phyloP scores from a whole-genome alignment of 2,888 invertebrate genomes.

The Chymomyza procnemis region DNA sequence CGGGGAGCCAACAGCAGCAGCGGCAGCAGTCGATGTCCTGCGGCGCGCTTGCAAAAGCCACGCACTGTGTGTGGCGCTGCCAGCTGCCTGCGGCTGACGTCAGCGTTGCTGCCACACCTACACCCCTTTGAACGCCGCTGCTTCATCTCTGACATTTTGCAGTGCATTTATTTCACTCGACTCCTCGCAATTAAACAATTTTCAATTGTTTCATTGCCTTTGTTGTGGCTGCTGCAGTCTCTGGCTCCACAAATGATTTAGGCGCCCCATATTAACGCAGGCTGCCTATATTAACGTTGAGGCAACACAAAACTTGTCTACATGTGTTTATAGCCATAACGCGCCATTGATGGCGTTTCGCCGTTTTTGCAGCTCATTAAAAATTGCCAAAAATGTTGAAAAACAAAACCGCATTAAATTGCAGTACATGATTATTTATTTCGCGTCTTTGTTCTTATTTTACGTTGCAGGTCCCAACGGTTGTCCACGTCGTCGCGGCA shows the following conservation, averaged over 20 bases:
- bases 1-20: constrained; percentile 33
- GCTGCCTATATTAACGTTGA: background rate
- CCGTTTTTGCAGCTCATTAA: constrained; percentile 58
- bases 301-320: constrained; percentile 12
- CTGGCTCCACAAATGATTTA: constrained; percentile 46
- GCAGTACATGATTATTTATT: constrained; percentile 4
- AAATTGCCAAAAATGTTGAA: constrained; percentile 45
- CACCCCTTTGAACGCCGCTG: background rate
- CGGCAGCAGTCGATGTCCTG: constrained; percentile 55
- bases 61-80: constrained; percentile 37
- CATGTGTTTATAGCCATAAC: constrained; percentile 37
- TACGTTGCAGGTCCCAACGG: constrained; percentile 93
- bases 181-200: constrained; percentile 30
- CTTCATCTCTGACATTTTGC: constrained; percentile 32
- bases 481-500: constrained; percentile 94
- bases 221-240: constrained; percentile 1
- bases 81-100: constrained; percentile 21
- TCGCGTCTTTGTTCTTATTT: constrained; percentile 47
- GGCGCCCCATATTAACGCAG: background rate
- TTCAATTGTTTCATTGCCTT: constrained; percentile 17
- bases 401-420: constrained; percentile 16
- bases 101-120: background rate
- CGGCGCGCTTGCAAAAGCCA: constrained; percentile 28
- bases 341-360: constrained; percentile 26
- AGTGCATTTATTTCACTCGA: constrained; percentile 39